phyloP scores from a whole-genome alignment of 2,797 vertebrate species.

The Thunnus albacares region DNA sequence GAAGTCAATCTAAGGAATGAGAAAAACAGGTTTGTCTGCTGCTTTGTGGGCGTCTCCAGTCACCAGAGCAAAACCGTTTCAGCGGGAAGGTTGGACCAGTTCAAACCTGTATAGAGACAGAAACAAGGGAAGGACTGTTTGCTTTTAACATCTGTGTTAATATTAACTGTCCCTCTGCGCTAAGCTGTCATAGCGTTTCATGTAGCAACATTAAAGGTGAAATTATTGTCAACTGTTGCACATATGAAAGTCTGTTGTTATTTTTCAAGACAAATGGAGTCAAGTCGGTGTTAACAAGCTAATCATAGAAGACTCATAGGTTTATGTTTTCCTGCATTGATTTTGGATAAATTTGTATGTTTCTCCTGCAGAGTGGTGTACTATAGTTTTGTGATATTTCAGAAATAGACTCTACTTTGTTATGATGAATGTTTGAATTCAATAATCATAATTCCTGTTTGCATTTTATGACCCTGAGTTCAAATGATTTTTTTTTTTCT shows the following conservation, averaged over 20 bases:
- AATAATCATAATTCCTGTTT: too few relatives aligned
- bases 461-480: too few relatives aligned
- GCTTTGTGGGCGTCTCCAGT: conserved; percentile 42
- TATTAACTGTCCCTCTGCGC: conserved; percentile 9
- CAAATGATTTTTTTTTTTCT: too few relatives aligned
- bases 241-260: conserved; percentile 4
- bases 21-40: conserved; percentile 72
- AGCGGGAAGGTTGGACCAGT: conserved; percentile 62
- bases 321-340: too few relatives aligned
- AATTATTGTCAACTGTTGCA: conserved; percentile 37
- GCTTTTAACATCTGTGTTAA: conserved; percentile 11
- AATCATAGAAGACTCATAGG: neutral
- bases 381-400: neutral
- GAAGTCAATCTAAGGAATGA: conserved; percentile 38
- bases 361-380: neutral
- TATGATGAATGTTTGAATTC: neutral
- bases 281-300: conserved; percentile 32
- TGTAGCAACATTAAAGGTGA: conserved; percentile 42
- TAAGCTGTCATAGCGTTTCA: conserved; percentile 42
- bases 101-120: conserved; percentile 53
- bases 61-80: conserved; percentile 11
- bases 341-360: neutral
- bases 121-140: conserved; percentile 10
- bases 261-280: conserved; percentile 24
- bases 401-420: neutral